Percentiles rank a stretch among this genome's conserved stretches.
phyloP scores from a whole-genome alignment of 2,113 vertebrate genomes.

The Otis tarda region DNA sequence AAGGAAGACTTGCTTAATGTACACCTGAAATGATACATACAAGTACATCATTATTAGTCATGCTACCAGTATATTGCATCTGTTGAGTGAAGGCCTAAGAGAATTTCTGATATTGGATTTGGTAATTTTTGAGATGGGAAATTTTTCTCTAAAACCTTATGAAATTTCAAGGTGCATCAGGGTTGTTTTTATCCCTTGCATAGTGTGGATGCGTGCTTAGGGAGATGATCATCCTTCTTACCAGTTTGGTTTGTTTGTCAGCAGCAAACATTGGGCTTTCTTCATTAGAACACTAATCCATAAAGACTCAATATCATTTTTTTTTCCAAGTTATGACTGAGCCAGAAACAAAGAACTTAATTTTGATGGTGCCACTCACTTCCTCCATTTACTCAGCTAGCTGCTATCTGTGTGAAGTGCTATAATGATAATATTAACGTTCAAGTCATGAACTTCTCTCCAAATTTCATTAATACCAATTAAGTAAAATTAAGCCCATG shows the following conservation, averaged over 20 bases:
- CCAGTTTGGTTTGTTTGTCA: not conserved
- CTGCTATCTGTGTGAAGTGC: not conserved
- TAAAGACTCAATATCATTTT: not conserved
- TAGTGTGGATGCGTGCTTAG: not conserved
- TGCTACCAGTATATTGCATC: not conserved
- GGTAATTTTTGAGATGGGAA: not conserved
- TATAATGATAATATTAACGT: not conserved
- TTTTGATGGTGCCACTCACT: not conserved
- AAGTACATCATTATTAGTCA: not conserved
- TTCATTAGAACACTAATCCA: not conserved
- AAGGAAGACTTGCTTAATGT: not conserved
- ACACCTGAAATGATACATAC: accelerated
- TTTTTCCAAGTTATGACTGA: not conserved
- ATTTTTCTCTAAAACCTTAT: not conserved
- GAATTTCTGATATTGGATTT: not conserved
- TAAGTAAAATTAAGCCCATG: not conserved
- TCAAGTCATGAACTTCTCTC: not conserved
- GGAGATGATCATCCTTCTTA: not conserved
- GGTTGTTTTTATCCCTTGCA: not conserved
- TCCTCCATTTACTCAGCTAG: not conserved
- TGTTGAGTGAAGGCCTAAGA: not conserved
- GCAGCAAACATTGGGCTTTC: not conserved
- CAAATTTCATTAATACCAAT: not conserved
- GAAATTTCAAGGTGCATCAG: not conserved
- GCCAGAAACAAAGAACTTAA: not conserved